These are phyloP conservation scores for Lophura nycthemera DNA, from an alignment of 2,113 vertebrate genomes.

Conservation along the genomic window DNA sequence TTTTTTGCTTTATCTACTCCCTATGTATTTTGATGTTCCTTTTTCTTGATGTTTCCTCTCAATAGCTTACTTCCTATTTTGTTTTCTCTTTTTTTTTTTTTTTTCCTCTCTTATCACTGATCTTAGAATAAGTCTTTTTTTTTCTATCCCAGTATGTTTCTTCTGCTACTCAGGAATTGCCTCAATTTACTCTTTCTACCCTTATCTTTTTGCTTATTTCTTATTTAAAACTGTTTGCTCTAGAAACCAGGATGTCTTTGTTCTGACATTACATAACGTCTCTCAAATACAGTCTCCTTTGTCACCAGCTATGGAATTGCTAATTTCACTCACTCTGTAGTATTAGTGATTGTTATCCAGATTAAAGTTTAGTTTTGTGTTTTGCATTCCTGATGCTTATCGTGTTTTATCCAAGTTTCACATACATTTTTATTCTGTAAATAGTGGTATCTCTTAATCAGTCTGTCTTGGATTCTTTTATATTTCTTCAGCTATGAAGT, in stretches of 20 bases:
- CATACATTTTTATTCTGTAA: not conserved
- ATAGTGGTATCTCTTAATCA: not conserved
- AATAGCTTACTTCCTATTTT: not conserved
- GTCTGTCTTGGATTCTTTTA: not conserved
- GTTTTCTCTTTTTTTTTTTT: not conserved
- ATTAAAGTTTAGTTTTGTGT: not conserved
- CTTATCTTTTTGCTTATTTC: not conserved
- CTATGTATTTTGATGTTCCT: not conserved
- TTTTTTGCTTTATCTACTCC: not conserved
- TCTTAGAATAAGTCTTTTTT: not conserved
- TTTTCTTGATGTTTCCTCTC: not conserved
- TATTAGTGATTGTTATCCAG: not conserved
- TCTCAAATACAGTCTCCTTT: not conserved
- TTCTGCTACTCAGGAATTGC: not conserved
- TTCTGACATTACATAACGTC: not conserved
- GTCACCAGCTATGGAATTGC: not conserved
- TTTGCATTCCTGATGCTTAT: not conserved
- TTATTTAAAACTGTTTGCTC: not conserved
- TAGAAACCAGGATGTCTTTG: not conserved
- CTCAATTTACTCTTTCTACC: not conserved
- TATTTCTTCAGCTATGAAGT: not conserved
- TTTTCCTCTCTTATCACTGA: not conserved
- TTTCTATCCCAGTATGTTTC: not conserved
- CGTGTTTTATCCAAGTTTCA: not conserved
- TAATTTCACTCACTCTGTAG: not conserved